phyloP scores from a whole-genome alignment of 2,113 vertebrate species.

The Elephas maximus region DNA sequence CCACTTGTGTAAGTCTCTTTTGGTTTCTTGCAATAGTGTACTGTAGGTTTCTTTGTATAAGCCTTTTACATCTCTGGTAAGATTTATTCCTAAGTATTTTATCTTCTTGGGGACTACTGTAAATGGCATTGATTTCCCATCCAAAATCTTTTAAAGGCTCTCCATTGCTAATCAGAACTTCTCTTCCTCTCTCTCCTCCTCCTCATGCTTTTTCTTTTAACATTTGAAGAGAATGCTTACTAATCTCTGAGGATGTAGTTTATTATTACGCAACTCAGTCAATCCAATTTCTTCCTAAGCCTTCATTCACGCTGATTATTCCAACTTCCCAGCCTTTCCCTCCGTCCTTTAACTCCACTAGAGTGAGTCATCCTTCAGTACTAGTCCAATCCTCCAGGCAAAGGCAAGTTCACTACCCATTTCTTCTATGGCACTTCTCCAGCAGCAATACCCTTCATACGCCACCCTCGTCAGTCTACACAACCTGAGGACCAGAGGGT shows the following conservation, averaged over 20 bases:
- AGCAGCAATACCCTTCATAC: accelerated
- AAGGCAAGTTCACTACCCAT: accelerated
- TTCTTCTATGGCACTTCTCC: accelerated
- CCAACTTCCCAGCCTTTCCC: neutral
- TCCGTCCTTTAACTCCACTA: accelerated
- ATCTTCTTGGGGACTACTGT: no score
- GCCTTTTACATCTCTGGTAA: no score
- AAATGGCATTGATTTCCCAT: neutral
- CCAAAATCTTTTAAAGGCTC: accelerated
- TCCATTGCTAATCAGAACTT: accelerated
- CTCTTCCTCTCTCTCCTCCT: neutral
- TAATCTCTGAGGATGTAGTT: accelerated
- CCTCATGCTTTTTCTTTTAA: no score
- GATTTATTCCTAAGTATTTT: no score
- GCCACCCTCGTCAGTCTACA: neutral
- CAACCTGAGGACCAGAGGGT: neutral
- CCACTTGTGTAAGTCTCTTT: no score
- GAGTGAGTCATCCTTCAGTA: accelerated
- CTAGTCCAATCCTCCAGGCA: neutral
- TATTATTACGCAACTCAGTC: accelerated
- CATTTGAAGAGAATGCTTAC: accelerated
- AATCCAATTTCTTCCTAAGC: accelerated
- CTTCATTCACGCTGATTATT: accelerated
- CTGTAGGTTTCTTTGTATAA: no score
- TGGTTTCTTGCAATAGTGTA: no score